Evolutionary conservation across 2,113 vertebrate genomes (phyloP).

Genomic region (Alethe castanea): DNA sequence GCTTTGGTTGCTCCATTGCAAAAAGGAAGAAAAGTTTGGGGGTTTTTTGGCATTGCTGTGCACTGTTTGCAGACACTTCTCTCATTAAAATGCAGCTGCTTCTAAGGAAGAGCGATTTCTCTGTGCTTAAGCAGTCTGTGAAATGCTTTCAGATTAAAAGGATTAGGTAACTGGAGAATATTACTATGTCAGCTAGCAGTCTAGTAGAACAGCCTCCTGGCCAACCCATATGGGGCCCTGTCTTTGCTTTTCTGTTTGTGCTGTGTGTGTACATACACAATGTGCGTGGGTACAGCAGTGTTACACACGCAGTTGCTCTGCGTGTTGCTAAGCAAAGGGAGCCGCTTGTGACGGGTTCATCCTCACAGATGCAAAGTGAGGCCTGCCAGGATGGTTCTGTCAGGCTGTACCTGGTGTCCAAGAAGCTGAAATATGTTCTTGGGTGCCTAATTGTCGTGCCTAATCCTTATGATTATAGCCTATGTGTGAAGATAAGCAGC

Average conservation of each 20-base stretch:
- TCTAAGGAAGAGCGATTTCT: background rate
- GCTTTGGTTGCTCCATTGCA: background rate
- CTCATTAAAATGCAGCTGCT: background rate
- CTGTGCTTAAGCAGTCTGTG: background rate
- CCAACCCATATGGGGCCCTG: background rate
- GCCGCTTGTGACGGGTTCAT: background rate
- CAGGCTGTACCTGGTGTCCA: background rate
- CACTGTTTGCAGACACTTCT: background rate
- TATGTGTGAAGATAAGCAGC: background rate
- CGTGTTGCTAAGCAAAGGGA: background rate
- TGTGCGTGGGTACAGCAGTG: background rate
- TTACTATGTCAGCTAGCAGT: background rate
- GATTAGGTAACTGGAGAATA: constrained; percentile 6
- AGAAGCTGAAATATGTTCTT: background rate
- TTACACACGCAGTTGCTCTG: background rate
- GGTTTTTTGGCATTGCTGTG: background rate
- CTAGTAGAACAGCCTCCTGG: background rate
- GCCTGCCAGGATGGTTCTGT: background rate
- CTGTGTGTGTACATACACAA: background rate
- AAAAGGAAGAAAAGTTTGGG: background rate
- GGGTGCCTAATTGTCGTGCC: rapidly evolving
- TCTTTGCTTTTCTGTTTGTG: background rate
- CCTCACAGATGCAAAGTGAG: background rate
- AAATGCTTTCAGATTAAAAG: constrained; percentile 15
- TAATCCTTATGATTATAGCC: background rate